These are phyloP conservation scores for Dolichoris vasculosae DNA, from an alignment of 1,140 invertebrate species.

Conservation along the genomic window DNA sequence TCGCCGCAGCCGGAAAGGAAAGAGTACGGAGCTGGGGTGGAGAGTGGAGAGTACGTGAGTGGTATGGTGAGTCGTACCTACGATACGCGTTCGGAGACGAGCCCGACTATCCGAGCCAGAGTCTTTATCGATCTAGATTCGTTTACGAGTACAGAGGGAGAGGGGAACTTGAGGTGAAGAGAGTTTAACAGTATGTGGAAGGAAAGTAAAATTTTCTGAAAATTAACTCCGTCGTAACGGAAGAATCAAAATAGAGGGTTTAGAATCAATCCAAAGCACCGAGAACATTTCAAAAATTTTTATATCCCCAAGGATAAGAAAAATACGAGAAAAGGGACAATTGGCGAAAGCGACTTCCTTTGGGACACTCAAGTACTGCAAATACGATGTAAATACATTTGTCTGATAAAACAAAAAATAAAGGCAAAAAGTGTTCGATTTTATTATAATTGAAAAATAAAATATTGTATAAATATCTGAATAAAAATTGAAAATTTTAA, in stretches of 20 bases:
- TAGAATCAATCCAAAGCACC: background rate
- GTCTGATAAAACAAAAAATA: background rate
- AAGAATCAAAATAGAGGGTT: slow-evolving; percentile 2
- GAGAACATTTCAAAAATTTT: background rate
- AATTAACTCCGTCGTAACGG: slow-evolving; percentile 24
- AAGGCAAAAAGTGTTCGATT: background rate
- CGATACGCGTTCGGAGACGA: background rate
- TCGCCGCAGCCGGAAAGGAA: background rate
- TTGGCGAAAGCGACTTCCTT: background rate
- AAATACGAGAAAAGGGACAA: slow-evolving; percentile 17
- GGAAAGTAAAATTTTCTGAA: slow-evolving; percentile 2
- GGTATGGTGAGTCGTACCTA: background rate
- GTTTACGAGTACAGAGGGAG: background rate
- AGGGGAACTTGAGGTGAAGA: background rate
- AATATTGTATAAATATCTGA: background rate
- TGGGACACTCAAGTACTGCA: background rate
- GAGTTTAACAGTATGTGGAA: background rate
- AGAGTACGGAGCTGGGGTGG: background rate
- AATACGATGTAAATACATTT: background rate
- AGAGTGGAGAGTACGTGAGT: background rate
- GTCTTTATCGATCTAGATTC: slow-evolving; percentile 41
- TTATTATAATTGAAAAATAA: background rate
- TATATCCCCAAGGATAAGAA: background rate
- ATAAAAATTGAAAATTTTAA: background rate
- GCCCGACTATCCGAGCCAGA: background rate